Evolutionary conservation across 2,888 invertebrate species (phyloP), one percentile per base, ranked within the genome.

Genomic region (Dendrolimus houi): DNA sequence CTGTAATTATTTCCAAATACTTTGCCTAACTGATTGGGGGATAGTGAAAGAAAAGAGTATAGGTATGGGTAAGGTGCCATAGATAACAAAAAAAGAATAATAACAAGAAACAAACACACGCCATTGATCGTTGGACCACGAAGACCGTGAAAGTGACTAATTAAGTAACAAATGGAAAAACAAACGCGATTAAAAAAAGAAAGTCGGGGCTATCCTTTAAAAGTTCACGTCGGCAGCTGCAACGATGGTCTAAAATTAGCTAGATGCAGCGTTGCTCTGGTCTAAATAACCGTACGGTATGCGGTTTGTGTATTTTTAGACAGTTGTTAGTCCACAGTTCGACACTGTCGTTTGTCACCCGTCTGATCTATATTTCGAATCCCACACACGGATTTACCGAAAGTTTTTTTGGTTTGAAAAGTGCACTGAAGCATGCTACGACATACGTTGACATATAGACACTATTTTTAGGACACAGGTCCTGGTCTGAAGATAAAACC

Each of bases 191-290:
- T 62, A 66, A 67, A 70, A 68, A 73, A 78, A 73, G 74, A 79
- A 79, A 76, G 74, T 71, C 77, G 77, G 77, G 75, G 79, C 81
- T 82, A 77, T 75, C 77, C 74, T 76, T 74, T 76, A 83, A 85
- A 86, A 85, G 87, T 86, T 85, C 83, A 84, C 77, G 74, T 79
- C 76, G 80, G 87, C 87, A 87, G 87, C 87, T 88, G 89, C 87
- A 84, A 47, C 74, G 81, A 75, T 72, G 67, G 65, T 75, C 80
- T 83, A 85, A 81, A 85, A 77, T 77, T 85, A 86, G 86, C 47
- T 81, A 77, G 82, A 73, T 80, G 85, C 85, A 86, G 81, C 84
- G 85, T 85, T 83, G 81, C 81, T 77, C 76, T 75, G 89, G 77
- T 85, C 88, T 85, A 89, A 85, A 88, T 89, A 81, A 86, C 82